phyloP scores from a whole-genome alignment of 2,888 invertebrate genomes.

The Cyrtodaria siliqua region DNA sequence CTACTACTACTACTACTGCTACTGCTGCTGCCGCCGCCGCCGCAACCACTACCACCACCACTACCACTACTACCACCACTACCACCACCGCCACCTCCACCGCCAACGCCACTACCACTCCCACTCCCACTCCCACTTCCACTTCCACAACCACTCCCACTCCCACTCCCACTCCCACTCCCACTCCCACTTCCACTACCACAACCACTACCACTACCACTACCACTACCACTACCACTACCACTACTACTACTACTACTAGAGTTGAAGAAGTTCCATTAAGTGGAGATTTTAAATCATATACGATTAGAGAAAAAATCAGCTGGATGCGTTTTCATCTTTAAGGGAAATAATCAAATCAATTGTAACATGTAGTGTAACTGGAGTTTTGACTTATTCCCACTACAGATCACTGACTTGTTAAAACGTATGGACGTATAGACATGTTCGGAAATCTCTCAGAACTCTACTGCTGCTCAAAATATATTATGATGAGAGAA shows the following conservation, averaged over 20 bases:
- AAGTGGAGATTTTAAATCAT: too few species aligned
- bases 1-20: background rate
- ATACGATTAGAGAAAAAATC: too few species aligned
- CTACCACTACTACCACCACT: background rate
- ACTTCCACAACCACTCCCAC: background rate
- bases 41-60: slow-evolving; percentile 20
- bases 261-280: too few species aligned
- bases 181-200: slow-evolving; percentile 1
- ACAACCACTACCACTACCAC: background rate
- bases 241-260: slow-evolving; percentile 10
- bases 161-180: background rate
- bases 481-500: too few species aligned
- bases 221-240: background rate
- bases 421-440: too few species aligned
- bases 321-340: too few species aligned
- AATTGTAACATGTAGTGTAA: too few species aligned
- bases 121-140: slow-evolving; percentile 2
- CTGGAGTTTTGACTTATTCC: too few species aligned
- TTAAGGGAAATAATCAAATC: too few species aligned
- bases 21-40: slow-evolving; percentile 8
- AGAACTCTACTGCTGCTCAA: too few species aligned
- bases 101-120: background rate
- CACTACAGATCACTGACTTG: too few species aligned
- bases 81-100: background rate
- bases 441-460: too few species aligned